Evolutionary conservation across 2,797 vertebrate species (phyloP).

Genomic region (Sebastes dallii): DNA sequence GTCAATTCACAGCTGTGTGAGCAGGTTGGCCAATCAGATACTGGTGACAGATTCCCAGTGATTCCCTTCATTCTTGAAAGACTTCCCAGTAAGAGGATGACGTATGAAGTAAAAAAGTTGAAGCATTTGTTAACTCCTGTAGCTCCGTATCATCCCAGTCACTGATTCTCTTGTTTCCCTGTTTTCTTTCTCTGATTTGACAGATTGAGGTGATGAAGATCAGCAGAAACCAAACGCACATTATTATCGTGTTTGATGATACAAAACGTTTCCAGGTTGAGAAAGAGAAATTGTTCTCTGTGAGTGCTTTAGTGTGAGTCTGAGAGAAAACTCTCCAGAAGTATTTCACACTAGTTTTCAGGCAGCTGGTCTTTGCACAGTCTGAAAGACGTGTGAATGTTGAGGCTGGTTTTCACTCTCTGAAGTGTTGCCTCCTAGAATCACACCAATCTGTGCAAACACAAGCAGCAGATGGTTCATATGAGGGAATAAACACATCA

Average conservation of each 20-base stretch:
- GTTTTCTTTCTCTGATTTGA: background rate
- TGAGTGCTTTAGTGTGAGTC: background rate
- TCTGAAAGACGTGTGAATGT: background rate
- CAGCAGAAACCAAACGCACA: background rate
- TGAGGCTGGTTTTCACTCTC: background rate
- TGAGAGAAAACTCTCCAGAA: background rate
- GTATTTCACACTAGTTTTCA: background rate
- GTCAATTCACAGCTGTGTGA: background rate
- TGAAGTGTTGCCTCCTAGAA: constrained; percentile 16
- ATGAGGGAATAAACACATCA: background rate
- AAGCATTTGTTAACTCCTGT: background rate
- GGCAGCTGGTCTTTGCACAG: constrained; percentile 5
- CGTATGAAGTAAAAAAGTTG: background rate
- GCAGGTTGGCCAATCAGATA: background rate
- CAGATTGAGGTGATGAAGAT: background rate
- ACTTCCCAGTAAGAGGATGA: background rate
- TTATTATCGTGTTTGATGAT: background rate
- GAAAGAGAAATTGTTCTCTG: background rate
- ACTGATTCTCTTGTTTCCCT: background rate
- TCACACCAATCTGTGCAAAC: background rate
- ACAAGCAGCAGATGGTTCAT: constrained; percentile 27
- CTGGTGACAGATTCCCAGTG: background rate
- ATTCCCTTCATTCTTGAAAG: background rate
- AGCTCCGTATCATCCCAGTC: background rate
- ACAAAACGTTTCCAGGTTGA: background rate